Evolutionary conservation across 92 coral and sea anemone genomes (phyloP), one percentile per base, ranked within the genome.

Genomic region (Pocillopora grandis): DNA sequence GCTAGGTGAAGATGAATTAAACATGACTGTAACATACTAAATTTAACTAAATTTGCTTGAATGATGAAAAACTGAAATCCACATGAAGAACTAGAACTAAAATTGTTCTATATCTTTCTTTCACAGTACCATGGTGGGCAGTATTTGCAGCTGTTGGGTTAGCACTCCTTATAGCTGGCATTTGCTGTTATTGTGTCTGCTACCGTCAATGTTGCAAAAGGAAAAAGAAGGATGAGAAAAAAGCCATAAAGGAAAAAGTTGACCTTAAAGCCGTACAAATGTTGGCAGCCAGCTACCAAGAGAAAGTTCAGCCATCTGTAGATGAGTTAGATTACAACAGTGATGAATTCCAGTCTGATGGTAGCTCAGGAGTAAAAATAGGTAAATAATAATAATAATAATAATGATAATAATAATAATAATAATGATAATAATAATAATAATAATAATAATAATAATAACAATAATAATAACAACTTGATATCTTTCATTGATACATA

Each of bases 241-340:
- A 87, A 61, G 95, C 87, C n/a, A 78, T 48, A 37, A 93, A 92
- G 21, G 99, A 94, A 66, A 90, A 93, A 71, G 92, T 96, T 49
- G 99, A 96, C 77, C 80, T 96, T 64, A 93, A 91, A 80, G 90
- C 92, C 0, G 95, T 96, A 1, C 95, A 96, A 60, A 86, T 96
- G 69, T 87, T 92, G 59, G 93, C 92, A 12, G 99, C 99, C 31
- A 96, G 99, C 49, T 96, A 96, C 72, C 99, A 92, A 48, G 99
- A 96, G 62, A 96, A 92, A 89, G 99, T 96, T 15, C 99, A 96
- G 82, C 99, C 99, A 5, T 96, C 99, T 2, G 88, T 94, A 60
- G 99, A 96, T 58, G 99, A 96, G 77, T 76, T 96, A 80, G 99
- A 96, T 81, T 96, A 96, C 66, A 96, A 96, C 90, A 96, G 99